A percentile compares a stretch with the other conserved stretches of the same genome.
Conservation (phyloP, 2,797 vertebrate species). For the Pseudotriccus pelzelni region DNA sequence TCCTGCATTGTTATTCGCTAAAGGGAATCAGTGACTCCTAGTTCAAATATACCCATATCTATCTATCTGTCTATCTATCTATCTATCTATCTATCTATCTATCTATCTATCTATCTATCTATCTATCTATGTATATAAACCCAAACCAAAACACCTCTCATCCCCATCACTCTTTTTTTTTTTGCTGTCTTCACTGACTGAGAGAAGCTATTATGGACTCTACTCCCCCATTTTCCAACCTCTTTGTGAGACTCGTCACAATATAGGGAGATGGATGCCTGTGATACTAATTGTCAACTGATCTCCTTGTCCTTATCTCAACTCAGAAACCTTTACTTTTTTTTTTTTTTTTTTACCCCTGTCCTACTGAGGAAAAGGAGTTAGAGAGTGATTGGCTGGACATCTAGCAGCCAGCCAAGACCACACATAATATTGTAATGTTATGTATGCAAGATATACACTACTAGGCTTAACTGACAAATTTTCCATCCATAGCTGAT, state of each 20-base stretch:
- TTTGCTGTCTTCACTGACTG: neutral
- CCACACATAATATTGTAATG: rapidly evolving
- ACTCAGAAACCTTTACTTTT: neutral
- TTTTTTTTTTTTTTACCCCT: neutral
- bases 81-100: neutral
- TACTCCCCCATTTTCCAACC: neutral
- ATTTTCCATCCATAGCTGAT: neutral
- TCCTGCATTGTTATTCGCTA: neutral
- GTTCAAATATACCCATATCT: neutral
- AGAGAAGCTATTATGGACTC: neutral
- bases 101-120: neutral
- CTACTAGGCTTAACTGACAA: neutral
- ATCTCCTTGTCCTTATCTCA: neutral
- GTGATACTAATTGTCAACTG: neutral
- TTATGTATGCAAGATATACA: neutral
- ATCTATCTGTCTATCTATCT: neutral
- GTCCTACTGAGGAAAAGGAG: neutral
- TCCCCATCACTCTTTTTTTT: neutral
- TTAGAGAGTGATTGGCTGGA: neutral
- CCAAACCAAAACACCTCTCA: neutral
- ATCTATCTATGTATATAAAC: neutral
- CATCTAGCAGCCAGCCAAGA: neutral
- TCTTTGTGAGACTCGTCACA: rapidly evolving
- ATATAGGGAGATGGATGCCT: rapidly evolving
- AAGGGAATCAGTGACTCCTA: neutral